A percentile compares a stretch with the other conserved stretches of the same genome.
Evolutionary conservation across 2,888 invertebrate species (phyloP).

Genomic region (Polia nebulosa): DNA sequence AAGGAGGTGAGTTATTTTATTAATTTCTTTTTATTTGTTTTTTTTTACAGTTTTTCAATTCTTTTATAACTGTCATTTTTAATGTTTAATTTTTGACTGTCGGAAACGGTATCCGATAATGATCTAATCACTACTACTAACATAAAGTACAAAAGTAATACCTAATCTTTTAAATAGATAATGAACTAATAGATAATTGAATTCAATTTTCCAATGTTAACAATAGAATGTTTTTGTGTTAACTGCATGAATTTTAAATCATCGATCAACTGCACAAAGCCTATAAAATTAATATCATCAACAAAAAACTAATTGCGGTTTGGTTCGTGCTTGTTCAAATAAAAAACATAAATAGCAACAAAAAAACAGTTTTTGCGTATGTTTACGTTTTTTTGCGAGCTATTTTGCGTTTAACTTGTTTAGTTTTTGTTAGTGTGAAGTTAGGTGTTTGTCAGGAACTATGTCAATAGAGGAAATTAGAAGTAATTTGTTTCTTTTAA

Average conservation of each 20-base stretch:
- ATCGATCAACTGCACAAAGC: conserved; percentile 37
- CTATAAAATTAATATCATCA: conserved; percentile 31
- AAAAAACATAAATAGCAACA: conserved; percentile 43
- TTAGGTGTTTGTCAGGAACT: conserved; percentile 36
- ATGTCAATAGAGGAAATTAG: not conserved
- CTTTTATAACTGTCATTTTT: not conserved
- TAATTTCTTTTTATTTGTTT: conserved; percentile 55
- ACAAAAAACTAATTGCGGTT: conserved; percentile 56
- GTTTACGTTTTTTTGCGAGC: conserved; percentile 51
- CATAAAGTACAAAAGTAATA: not conserved
- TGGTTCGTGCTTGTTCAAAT: conserved; percentile 19
- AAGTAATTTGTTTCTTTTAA: not conserved
- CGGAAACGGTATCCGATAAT: no score
- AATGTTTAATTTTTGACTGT: not conserved
- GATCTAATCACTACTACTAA: not conserved
- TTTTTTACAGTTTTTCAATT: conserved; percentile 4
- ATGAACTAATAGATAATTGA: not conserved
- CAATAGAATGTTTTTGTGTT: conserved; percentile 3
- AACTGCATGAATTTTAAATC: conserved; percentile 16
- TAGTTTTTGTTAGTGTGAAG: conserved; percentile 39
- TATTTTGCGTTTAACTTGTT: conserved; percentile 27
- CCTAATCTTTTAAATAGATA: no score
- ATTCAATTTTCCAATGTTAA: not conserved
- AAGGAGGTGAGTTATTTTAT: conserved; percentile 66
- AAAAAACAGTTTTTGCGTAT: conserved; percentile 46